Evolutionary conservation across 2,888 invertebrate genomes (phyloP), one percentile per base, ranked within the genome.

Genomic region (Aleiodes alternator): DNA sequence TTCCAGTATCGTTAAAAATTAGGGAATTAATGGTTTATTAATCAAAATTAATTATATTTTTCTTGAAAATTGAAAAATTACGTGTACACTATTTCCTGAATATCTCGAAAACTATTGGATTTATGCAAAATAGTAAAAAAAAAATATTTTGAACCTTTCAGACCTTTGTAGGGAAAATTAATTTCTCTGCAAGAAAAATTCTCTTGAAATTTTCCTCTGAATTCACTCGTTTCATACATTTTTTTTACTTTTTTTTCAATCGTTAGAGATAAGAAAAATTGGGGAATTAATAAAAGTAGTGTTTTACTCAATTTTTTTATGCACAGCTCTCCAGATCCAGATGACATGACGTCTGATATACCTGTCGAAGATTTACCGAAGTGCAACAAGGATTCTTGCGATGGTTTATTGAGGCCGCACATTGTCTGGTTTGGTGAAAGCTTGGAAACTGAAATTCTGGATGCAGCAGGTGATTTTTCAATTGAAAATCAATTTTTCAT

Each of bases 391-490:
- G 64, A 85, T 4, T 82, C 81, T 9, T 97, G 96, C 86, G 90
- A 90, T 23, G 94, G 94, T 0, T 88, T 97, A 55, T 87, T 96
- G 11, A 90, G 97, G 72, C 96, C 97, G 0, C 92, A 95, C 84
- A 95, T 97, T 78, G 94, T 97, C 8, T 97, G 97, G 97, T 97
- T 97, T 90, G 96, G 96, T 4, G 97, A 97, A 90, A 92, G 90
- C 80, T 90, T 97, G 72, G 92, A 96, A 78, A 83, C 90, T 1
- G 87, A 90, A 70, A 91, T 96, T 16, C 85, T 96, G 55, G 84
- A 91, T 1, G 90, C 91, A 88, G 93, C 95, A 78, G 91, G 95
- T 94, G 34, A 34, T 34, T 34, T 23, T 34, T 34, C 1, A 90
- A 76, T 51, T 9, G n/a, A 66, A 43, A 43, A 5, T 43, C 0